Conservation (phyloP, 1,140 invertebrate species). For the Pseudomyrmex pallidus region DNA sequence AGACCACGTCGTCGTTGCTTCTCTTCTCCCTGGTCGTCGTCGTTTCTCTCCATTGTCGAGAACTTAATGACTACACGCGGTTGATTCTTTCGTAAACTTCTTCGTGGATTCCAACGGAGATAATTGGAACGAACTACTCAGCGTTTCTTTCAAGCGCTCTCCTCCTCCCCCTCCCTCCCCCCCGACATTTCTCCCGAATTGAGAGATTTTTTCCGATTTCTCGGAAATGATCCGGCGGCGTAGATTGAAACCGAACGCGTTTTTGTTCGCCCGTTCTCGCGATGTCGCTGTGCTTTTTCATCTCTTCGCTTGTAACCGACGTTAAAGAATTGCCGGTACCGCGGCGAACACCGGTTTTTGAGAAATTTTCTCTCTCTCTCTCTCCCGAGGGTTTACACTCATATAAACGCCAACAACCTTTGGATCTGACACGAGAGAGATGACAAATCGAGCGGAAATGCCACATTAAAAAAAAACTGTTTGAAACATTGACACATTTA, state of each 20-base stretch:
- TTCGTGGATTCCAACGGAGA: neutral
- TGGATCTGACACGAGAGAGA: too few relatives aligned
- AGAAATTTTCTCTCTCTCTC: neutral
- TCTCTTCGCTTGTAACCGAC: neutral
- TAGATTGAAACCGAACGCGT: conserved; percentile 6
- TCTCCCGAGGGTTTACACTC: too few relatives aligned
- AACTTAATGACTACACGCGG: conserved; percentile 43
- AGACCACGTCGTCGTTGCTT: too few relatives aligned
- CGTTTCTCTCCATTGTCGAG: conserved; percentile 19
- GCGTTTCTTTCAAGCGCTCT: neutral
- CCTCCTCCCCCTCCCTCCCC: too few relatives aligned
- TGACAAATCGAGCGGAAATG: too few relatives aligned
- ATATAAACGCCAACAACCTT: too few relatives aligned
- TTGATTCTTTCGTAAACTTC: conserved; percentile 49
- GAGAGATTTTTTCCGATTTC: conserved; percentile 24
- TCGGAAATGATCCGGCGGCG: neutral
- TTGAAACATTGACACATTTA: too few relatives aligned
- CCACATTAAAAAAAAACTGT: too few relatives aligned
- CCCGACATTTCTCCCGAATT: conserved; percentile 1
- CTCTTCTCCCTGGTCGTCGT: neutral
- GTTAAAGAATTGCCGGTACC: conserved; percentile 1
- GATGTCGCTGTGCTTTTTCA: neutral
- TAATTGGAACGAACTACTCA: conserved; percentile 28
- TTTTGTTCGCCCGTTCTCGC: neutral
- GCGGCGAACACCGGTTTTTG: neutral